These are phyloP conservation scores for Oncopeltus fasciatus DNA, from an alignment of 1,140 invertebrate genomes.

Conservation along the genomic window DNA sequence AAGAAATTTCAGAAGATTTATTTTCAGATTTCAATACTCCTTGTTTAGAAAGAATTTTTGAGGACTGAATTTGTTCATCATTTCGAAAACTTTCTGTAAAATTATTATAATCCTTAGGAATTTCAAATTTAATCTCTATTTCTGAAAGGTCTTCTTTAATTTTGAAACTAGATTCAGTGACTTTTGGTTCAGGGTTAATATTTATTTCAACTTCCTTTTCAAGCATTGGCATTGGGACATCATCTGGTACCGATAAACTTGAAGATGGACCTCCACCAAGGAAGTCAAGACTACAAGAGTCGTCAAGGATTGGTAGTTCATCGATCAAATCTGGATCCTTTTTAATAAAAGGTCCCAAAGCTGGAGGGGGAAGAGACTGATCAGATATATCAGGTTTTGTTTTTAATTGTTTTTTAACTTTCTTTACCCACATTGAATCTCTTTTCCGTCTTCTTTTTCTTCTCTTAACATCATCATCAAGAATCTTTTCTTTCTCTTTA, in stretches of 20 bases:
- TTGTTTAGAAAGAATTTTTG: too few species aligned
- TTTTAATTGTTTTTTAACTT: constrained; percentile 7
- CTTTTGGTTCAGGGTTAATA: background rate
- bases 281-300: background rate
- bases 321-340: background rate
- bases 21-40: too few species aligned
- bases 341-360: background rate
- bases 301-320: background rate
- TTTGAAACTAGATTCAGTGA: background rate
- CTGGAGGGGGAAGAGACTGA: background rate
- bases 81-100: too few species aligned
- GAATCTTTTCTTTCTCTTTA: background rate
- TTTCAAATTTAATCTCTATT: too few species aligned
- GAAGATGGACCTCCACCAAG: background rate
- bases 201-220: constrained; percentile 2
- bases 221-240: background rate
- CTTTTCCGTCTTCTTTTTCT: constrained; percentile 7
- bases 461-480: constrained; percentile 4
- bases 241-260: background rate
- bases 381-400: background rate
- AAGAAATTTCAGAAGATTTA: too few species aligned
- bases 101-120: too few species aligned
- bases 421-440: constrained; percentile 6
- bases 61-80: too few species aligned
- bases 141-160: background rate